Percentiles rank a stretch among this genome's conserved stretches.
Conservation (phyloP, 2,113 vertebrate genomes). For the Phrynosoma platyrhinos region DNA sequence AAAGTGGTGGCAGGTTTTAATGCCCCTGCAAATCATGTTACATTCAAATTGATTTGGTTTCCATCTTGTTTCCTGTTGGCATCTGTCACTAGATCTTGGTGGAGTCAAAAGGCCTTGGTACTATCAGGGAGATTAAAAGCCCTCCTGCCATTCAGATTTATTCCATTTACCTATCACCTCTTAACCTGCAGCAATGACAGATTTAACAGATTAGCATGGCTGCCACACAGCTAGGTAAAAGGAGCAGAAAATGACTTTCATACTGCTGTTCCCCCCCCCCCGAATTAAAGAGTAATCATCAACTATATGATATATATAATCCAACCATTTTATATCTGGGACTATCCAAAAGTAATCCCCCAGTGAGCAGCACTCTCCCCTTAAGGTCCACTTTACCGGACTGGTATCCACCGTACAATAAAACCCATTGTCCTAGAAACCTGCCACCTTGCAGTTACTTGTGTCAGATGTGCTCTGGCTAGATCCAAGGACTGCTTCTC, state of each 20-base stretch:
- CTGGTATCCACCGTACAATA: not conserved
- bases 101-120: not conserved
- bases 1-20: not conserved
- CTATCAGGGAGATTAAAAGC: not conserved
- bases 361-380: not conserved
- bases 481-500: not conserved
- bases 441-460: not conserved
- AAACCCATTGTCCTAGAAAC: not conserved
- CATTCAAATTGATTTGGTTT: conserved; percentile 6
- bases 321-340: not conserved
- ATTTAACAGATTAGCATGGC: not conserved
- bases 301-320: not conserved
- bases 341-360: not conserved
- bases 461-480: not conserved
- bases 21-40: not conserved
- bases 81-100: not conserved
- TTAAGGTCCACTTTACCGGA: not conserved
- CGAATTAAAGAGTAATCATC: not conserved
- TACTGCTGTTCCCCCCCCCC: not conserved
- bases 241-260: not conserved
- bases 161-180: not conserved
- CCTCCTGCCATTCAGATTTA: not conserved
- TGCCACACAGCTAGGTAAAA: not conserved
- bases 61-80: not conserved
- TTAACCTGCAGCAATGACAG: not conserved